A percentile compares a stretch with the other conserved stretches of the same genome.
These are phyloP conservation scores for Chrysodeixis includens DNA, from an alignment of 2,888 invertebrate genomes.

Conservation along the genomic window DNA sequence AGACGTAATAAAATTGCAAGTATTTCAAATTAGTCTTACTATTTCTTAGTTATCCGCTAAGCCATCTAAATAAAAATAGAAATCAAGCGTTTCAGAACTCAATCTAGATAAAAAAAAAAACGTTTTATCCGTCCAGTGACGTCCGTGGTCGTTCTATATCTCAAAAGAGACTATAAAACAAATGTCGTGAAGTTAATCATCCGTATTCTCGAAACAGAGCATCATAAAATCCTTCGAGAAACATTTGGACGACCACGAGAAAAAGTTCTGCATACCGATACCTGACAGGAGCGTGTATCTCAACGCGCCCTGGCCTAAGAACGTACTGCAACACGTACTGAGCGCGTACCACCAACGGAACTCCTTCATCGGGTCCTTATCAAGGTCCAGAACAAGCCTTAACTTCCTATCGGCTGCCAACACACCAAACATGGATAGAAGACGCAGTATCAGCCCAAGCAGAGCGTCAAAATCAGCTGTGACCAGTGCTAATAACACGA, in stretches of 20 bases:
- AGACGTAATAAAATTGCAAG: too few species aligned
- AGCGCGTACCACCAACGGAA: constrained; percentile 79
- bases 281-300: constrained; percentile 74
- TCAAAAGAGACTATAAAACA: too few species aligned
- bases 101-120: not conserved
- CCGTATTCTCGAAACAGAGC: constrained; percentile 72
- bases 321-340: constrained; percentile 82
- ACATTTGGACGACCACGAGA: constrained; percentile 84
- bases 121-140: constrained; percentile 33
- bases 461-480: constrained; percentile 73
- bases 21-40: too few species aligned
- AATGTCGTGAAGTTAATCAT: constrained; percentile 21
- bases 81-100: constrained; percentile 10
- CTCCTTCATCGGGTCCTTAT: constrained; percentile 87
- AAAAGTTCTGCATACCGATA: constrained; percentile 79
- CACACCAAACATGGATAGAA: constrained; percentile 75
- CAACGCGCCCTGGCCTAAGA: constrained; percentile 83
- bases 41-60: too few species aligned
- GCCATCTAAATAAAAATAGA: not conserved
- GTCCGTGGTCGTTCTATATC: constrained; percentile 6
- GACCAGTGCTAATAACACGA: constrained; percentile 68
- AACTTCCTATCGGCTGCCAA: constrained; percentile 77
- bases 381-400: constrained; percentile 89
- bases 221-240: constrained; percentile 76
- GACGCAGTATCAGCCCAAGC: constrained; percentile 77